Evolutionary conservation across 1,140 invertebrate species (phyloP).

Genomic region (Dreissena rostriformis): DNA sequence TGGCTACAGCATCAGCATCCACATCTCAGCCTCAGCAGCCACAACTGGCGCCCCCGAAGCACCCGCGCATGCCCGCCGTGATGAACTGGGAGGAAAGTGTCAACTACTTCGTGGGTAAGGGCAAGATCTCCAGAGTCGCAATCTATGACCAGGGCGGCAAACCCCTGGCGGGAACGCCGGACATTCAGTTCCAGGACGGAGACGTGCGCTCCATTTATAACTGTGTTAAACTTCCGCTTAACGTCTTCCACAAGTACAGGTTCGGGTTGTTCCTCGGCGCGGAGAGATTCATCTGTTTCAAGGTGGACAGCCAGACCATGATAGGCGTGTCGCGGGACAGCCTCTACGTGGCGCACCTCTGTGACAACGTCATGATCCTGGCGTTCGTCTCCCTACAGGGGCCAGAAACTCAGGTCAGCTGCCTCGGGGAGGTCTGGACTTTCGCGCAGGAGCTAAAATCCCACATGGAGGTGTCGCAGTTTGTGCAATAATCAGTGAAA

Average conservation of each 20-base stretch:
- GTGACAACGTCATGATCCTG: conserved; percentile 47
- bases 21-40: no score
- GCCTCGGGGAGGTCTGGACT: conserved; percentile 47
- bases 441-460: conserved; percentile 52
- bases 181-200: conserved; percentile 44
- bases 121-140: conserved; percentile 20
- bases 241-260: conserved; percentile 19
- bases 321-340: conserved; percentile 41
- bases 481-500: conserved; percentile 33
- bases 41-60: neutral
- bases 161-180: conserved; percentile 37
- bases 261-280: conserved; percentile 38
- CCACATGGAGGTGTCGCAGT: conserved; percentile 44
- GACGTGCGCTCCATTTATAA: conserved; percentile 36
- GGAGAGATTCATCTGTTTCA: conserved; percentile 33
- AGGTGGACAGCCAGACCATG: conserved; percentile 37
- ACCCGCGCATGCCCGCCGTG: conserved; percentile 10
- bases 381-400: conserved; percentile 26
- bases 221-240: conserved; percentile 39
- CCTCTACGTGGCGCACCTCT: conserved; percentile 43
- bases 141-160: conserved; percentile 52
- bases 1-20: no score
- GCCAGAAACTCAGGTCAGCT: conserved; percentile 14
- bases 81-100: conserved; percentile 47
- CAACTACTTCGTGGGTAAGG: conserved; percentile 49